Base-by-base conservation (phyloP, 2,888 invertebrate genomes). In the Parelbella ahira region DNA sequence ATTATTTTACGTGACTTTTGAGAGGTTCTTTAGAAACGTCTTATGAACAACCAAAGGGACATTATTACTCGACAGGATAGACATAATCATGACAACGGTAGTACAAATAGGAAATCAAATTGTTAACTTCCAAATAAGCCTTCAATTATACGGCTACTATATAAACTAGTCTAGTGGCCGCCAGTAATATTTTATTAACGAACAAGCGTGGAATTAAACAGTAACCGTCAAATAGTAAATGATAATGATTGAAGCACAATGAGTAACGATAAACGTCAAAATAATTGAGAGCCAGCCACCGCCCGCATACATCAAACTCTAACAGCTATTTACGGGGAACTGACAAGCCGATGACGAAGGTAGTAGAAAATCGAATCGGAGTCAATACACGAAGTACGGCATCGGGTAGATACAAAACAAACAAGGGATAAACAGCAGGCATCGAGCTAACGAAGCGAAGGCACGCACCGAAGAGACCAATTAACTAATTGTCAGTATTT, bases 401-500 rank as follows among this genome's bases (percentile, higher is more conserved):
- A 33, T 7, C 19, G 25, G 20, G 33, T 24, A 39, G 24, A 25
- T 25, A 20, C 39, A 41, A 27, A 6, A 33, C 33, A 41, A 41
- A 41, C 33, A 49, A 41, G 30, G 38, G 39, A 44, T 29, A 34
- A 33, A 41, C 32, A 25, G 37, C 29, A 39, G 12, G 36, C 48
- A 45, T 20, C 37, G 33, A 43, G 42, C 50, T 58, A 56, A 58
- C 54, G 56, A 56, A 52, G 56, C 44, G 49, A 33, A 37, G 47
- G 44, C 53, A 50, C 51, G 53, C 44, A 36, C 28, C 49, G 43
- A 47, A 34, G 46, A 33, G 32, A 33, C 48, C 54, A 56, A 53
- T 58, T 50, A 54, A 49, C 54, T 56, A 51, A 58, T 58, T 56
- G 53, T 52, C 46, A 37, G 32, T 48, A 48, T 39, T 49, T 49